Evolutionary conservation across 2,888 invertebrate genomes (phyloP).

Genomic region (Limnephilus marmoratus): DNA sequence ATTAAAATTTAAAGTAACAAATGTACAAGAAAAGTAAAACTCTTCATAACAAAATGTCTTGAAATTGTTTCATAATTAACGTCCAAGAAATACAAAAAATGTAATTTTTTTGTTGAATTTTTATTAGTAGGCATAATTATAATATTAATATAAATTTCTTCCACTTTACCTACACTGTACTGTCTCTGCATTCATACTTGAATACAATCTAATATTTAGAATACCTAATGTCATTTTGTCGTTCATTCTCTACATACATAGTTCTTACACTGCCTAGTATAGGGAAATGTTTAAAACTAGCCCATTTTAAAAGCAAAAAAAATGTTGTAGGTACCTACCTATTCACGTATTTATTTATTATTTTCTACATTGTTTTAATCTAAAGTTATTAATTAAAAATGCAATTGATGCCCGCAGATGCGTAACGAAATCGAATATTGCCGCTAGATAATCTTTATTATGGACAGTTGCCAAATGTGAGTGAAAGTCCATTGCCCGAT

Average conservation of each 20-base stretch:
- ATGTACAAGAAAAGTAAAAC: too few relatives aligned
- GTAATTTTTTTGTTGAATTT: not conserved
- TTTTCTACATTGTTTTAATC: not conserved
- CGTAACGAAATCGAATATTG: not conserved
- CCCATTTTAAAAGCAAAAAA: not conserved
- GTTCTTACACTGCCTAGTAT: too few relatives aligned
- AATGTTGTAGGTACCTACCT: not conserved
- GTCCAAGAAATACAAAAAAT: too few relatives aligned
- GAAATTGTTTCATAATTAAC: too few relatives aligned
- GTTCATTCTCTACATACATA: too few relatives aligned
- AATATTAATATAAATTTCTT: not conserved
- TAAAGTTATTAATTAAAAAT: not conserved
- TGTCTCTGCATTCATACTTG: not conserved
- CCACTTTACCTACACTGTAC: not conserved
- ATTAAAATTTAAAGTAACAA: too few relatives aligned
- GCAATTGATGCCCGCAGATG: not conserved
- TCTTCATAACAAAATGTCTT: too few relatives aligned
- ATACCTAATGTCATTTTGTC: too few relatives aligned
- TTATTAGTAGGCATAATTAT: not conserved
- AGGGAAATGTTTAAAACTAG: too few relatives aligned
- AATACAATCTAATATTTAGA: too few relatives aligned
- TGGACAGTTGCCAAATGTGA: conserved; percentile 30
- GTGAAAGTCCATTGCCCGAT: conserved; percentile 18
- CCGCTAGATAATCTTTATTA: not conserved
- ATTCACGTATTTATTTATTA: too few relatives aligned